Evolutionary conservation across 37 sponge, comb jelly and placozoan genomes (phyloP).

Genomic region (Chondrilla cf. caribensis): DNA sequence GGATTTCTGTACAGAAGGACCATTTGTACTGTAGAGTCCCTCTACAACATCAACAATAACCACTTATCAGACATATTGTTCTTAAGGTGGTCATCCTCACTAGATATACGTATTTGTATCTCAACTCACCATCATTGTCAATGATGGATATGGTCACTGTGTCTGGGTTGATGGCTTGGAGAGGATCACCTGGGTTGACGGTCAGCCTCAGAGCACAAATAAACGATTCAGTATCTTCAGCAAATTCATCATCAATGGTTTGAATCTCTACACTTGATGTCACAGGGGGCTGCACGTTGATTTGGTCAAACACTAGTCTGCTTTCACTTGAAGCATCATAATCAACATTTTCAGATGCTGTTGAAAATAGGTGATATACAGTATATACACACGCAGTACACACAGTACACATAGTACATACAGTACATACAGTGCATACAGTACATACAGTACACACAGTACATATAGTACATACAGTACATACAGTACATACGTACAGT

Average conservation of each 20-base stretch:
- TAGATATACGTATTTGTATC: too few species aligned
- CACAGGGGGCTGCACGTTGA: neutral
- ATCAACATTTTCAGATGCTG: neutral
- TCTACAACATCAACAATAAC: too few species aligned
- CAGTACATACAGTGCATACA: too few species aligned
- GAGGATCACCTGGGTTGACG: neutral
- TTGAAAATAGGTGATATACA: neutral
- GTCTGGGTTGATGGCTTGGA: neutral
- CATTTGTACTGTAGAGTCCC: too few species aligned
- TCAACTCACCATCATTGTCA: constrained; percentile 20
- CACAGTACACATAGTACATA: too few species aligned
- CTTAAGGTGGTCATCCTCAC: too few species aligned
- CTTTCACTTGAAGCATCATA: neutral
- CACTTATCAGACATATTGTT: too few species aligned
- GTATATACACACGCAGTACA: neutral
- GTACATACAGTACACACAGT: too few species aligned
- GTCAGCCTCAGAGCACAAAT: constrained; percentile 12
- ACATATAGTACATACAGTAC: too few species aligned
- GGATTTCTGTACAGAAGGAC: too few species aligned
- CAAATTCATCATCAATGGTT: neutral
- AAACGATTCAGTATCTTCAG: constrained; percentile 16
- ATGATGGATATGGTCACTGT: constrained; percentile 5
- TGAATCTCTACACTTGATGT: neutral
- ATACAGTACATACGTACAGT: too few species aligned
- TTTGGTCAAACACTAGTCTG: neutral